Evolutionary conservation across 1,140 invertebrate genomes (phyloP).

Genomic region (Drosophila biarmipes): DNA sequence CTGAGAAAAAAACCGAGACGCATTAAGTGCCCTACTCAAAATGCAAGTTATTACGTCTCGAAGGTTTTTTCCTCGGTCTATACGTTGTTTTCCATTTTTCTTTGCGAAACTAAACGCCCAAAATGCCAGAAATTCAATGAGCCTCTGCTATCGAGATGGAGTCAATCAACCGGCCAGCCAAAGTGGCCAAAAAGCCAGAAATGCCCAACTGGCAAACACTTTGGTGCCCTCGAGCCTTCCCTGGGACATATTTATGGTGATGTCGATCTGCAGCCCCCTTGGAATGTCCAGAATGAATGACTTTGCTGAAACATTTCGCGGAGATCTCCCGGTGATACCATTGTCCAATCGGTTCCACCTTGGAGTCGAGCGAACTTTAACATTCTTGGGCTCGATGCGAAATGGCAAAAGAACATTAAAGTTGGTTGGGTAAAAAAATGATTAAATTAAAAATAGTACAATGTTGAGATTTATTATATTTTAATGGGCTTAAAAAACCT

Average conservation of each 20-base stretch:
- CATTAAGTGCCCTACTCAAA: constrained; percentile 75
- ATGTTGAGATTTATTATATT: too few species aligned
- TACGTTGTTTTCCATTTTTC: constrained; percentile 12
- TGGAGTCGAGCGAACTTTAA: constrained; percentile 24
- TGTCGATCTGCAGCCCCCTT: constrained; percentile 22
- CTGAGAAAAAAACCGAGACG: constrained; percentile 31
- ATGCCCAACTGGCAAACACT: constrained; percentile 31
- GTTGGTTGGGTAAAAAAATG: not conserved
- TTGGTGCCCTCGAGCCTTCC: constrained; percentile 24
- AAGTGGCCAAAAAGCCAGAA: constrained; percentile 3
- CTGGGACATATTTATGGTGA: constrained; percentile 39
- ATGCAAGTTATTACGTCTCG: constrained; percentile 79
- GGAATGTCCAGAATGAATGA: constrained; percentile 32
- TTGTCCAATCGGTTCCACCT: constrained; percentile 1
- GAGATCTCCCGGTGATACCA: constrained; percentile 11
- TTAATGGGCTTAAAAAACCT: too few species aligned
- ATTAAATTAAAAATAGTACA: too few species aligned
- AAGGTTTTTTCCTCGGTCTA: constrained; percentile 52
- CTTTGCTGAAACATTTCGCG: constrained; percentile 16
- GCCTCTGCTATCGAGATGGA: constrained; percentile 58
- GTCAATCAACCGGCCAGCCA: constrained; percentile 60
- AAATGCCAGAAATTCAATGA: constrained; percentile 81
- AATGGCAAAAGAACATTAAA: not conserved
- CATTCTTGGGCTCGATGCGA: not conserved
- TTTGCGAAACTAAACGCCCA: constrained; percentile 64